phyloP scores from a whole-genome alignment of 1,140 invertebrate species.

The Drosophila prosaltans region DNA sequence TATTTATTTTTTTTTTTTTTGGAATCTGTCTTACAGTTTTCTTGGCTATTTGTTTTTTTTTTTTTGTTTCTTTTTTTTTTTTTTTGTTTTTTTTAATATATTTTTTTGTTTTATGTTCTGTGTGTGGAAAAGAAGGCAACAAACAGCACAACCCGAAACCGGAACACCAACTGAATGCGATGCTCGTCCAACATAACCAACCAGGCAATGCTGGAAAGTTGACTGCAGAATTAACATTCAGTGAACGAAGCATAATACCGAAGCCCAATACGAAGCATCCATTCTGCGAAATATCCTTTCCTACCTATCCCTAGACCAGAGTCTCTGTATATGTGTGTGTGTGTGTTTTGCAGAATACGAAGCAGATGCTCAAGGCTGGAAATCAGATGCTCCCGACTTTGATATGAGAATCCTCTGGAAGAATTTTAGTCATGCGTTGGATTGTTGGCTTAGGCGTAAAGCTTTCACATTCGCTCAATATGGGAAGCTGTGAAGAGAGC shows the following conservation, averaged over 20 bases:
- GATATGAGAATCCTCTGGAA: conserved; percentile 10
- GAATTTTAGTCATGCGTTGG: conserved; percentile 12
- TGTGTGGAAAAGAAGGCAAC: conserved; percentile 82
- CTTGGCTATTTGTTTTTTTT: background rate
- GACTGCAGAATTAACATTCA: conserved; percentile 48
- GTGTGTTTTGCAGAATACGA: conserved; percentile 11
- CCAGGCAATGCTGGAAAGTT: conserved; percentile 72
- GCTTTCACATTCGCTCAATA: conserved; percentile 6
- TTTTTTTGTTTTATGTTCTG: conserved; percentile 25
- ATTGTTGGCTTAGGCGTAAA: conserved; percentile 18
- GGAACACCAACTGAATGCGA: conserved; percentile 83
- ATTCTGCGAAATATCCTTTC: conserved; percentile 40
- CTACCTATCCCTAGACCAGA: no score
- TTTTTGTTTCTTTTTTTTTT: background rate
- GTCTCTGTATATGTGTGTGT: background rate
- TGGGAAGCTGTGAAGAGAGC: conserved; percentile 21
- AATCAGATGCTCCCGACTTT: conserved; percentile 8
- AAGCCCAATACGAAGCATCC: conserved; percentile 45
- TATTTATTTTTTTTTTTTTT: background rate
- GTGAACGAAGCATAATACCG: conserved; percentile 29
- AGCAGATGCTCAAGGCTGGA: conserved; percentile 21
- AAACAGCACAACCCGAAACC: conserved; percentile 84
- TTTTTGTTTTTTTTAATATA: background rate
- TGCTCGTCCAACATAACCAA: conserved; percentile 64
- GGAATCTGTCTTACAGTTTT: conserved; percentile 13